Evolutionary conservation across 2,797 vertebrate genomes (phyloP).

Genomic region (Lepus oiostolus): DNA sequence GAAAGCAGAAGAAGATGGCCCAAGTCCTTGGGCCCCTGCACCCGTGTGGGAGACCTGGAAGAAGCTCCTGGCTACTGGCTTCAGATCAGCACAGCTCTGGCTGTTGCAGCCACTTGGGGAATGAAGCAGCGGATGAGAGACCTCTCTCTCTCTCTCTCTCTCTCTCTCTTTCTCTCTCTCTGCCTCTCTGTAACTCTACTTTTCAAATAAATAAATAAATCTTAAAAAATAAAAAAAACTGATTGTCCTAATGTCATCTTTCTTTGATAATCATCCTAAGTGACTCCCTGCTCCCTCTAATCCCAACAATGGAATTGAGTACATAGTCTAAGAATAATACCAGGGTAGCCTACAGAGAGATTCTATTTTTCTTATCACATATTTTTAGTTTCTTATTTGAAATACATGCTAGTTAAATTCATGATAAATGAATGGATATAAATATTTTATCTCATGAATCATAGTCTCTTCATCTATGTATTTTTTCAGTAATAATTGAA

Average conservation of each 20-base stretch:
- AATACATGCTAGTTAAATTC: neutral
- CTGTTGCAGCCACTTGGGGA: too few relatives aligned
- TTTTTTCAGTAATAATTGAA: neutral
- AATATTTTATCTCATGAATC: conserved; percentile 37
- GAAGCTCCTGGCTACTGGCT: too few relatives aligned
- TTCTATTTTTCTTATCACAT: neutral
- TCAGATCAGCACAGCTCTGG: too few relatives aligned
- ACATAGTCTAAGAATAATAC: neutral
- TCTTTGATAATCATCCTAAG: neutral
- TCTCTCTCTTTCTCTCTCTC: too few relatives aligned
- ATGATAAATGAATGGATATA: neutral
- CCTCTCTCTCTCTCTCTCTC: too few relatives aligned
- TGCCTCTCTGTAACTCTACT: too few relatives aligned
- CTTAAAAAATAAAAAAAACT: neutral
- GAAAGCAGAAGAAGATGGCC: too few relatives aligned
- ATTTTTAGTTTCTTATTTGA: neutral
- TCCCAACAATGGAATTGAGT: neutral
- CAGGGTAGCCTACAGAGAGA: neutral
- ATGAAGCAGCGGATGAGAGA: too few relatives aligned
- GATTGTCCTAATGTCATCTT: neutral
- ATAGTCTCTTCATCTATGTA: neutral
- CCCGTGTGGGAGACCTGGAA: too few relatives aligned
- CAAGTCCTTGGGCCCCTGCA: too few relatives aligned
- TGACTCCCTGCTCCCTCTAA: neutral
- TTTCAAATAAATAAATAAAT: too few relatives aligned